These are phyloP conservation scores for Oryzias javanicus DNA, from an alignment of 2,113 vertebrate species.

Conservation along the genomic window DNA sequence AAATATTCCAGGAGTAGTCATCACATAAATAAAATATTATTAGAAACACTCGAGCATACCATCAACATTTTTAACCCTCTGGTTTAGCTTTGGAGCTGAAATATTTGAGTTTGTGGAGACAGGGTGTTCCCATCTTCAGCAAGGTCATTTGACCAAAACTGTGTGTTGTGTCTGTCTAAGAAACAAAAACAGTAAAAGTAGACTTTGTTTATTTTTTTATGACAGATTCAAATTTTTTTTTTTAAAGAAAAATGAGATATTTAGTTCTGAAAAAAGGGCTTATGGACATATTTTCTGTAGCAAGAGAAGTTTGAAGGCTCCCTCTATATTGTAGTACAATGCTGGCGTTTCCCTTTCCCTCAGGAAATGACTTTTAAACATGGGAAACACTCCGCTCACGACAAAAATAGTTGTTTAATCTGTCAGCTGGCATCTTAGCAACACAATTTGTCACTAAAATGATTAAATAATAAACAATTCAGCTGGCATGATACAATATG, in stretches of 20 bases:
- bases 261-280: too few relatives aligned
- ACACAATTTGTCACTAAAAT: background rate
- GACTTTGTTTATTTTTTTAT: too few relatives aligned
- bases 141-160: slow-evolving; percentile 4
- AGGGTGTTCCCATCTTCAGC: background rate
- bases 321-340: slow-evolving; percentile 49
- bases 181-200: background rate
- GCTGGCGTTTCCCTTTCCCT: slow-evolving; percentile 30
- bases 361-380: slow-evolving; percentile 37
- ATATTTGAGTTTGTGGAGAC: background rate
- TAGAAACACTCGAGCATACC: background rate
- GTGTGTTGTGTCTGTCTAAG: background rate
- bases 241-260: too few relatives aligned
- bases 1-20: slow-evolving; percentile 8
- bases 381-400: slow-evolving; percentile 4
- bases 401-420: slow-evolving; percentile 1
- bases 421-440: background rate
- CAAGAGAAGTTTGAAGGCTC: background rate
- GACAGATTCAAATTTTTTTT: too few relatives aligned
- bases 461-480: background rate
- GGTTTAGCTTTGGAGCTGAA: background rate
- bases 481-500: too few relatives aligned
- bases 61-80: accelerated
- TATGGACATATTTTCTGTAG: background rate
- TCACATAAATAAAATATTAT: background rate